Evolutionary conservation across 2,888 invertebrate species (phyloP).

Genomic region (Arctia plantaginis): DNA sequence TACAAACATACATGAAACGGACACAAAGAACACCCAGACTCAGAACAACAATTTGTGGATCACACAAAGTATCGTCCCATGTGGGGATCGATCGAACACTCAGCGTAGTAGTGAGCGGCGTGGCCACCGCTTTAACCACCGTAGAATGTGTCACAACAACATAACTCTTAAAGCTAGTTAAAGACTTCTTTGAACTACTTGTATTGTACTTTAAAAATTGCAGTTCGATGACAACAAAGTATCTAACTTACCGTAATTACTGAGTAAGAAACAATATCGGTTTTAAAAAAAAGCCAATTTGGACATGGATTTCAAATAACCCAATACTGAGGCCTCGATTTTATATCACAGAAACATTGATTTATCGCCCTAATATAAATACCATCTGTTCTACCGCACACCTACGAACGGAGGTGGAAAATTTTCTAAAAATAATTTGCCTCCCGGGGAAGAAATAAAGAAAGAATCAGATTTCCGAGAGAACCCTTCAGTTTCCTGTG

Average conservation of each 20-base stretch:
- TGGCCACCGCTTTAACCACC: too few species aligned
- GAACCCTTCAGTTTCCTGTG: slow-evolving; percentile 75
- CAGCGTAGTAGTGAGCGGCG: too few species aligned
- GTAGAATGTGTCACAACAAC: too few species aligned
- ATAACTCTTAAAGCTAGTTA: too few species aligned
- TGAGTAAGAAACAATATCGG: neutral
- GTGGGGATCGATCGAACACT: too few species aligned
- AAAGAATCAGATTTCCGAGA: slow-evolving; percentile 83
- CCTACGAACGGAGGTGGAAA: slow-evolving; percentile 19
- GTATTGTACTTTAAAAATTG: too few species aligned
- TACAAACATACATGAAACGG: too few species aligned
- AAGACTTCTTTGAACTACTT: too few species aligned
- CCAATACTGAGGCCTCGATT: neutral
- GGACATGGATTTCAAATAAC: neutral
- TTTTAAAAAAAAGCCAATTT: neutral
- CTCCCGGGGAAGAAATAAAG: slow-evolving; percentile 59
- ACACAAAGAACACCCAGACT: too few species aligned
- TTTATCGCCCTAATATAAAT: slow-evolving; percentile 14
- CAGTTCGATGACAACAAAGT: too few species aligned
- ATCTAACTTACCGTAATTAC: neutral
- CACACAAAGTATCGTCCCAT: too few species aligned
- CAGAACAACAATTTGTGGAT: too few species aligned
- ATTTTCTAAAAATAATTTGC: slow-evolving; percentile 66
- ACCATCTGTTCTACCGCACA: slow-evolving; percentile 14
- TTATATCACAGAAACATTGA: slow-evolving; percentile 7